Percentiles rank a stretch among this genome's conserved stretches.
phyloP scores from a whole-genome alignment of 2,113 vertebrate species.

The Petromus typicus region DNA sequence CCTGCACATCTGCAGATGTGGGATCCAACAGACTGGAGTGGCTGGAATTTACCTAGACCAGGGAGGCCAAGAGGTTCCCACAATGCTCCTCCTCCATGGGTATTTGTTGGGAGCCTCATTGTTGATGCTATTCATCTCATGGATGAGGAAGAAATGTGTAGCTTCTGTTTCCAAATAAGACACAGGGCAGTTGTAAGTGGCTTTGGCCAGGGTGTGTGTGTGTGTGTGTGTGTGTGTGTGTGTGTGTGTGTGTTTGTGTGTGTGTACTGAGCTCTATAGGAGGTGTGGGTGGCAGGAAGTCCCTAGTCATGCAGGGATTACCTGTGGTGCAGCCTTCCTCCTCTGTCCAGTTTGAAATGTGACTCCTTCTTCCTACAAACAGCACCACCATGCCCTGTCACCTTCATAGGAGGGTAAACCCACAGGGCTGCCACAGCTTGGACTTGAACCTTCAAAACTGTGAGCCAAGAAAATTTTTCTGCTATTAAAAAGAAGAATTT shows the following conservation, averaged over 20 bases:
- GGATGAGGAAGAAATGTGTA: background rate
- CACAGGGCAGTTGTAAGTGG: background rate
- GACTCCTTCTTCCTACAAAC: background rate
- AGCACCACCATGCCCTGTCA: background rate
- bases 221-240: too few relatives aligned
- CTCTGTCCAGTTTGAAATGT: background rate
- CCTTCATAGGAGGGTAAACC: background rate
- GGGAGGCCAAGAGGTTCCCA: background rate
- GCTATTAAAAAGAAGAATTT: background rate
- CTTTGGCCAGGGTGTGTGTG: background rate
- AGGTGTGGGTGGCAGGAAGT: background rate
- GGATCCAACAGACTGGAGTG: background rate
- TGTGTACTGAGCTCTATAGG: background rate
- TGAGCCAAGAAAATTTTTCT: background rate
- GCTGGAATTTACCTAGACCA: background rate
- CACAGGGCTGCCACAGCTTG: background rate
- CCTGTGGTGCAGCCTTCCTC: background rate
- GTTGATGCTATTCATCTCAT: background rate
- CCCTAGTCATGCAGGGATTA: too few relatives aligned
- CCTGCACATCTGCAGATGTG: background rate
- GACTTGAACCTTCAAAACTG: background rate
- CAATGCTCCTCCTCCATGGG: background rate
- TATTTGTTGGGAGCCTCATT: background rate
- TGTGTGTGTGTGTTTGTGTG: too few relatives aligned
- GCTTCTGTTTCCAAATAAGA: background rate